These are phyloP conservation scores for Anagrus nilaparvatae DNA, from an alignment of 1,140 invertebrate genomes.

Conservation along the genomic window DNA sequence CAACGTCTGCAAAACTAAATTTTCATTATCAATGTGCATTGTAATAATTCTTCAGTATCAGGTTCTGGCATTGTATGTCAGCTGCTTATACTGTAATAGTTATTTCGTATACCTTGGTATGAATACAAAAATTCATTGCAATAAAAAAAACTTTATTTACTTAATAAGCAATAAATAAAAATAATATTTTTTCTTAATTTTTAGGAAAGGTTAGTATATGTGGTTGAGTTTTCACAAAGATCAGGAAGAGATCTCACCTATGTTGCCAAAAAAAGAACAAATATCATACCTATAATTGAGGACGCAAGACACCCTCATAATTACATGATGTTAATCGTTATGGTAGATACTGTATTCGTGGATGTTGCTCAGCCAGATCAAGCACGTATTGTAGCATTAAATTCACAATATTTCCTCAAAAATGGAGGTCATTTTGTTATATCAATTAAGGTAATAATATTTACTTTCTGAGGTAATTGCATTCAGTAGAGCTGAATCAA, in stretches of 20 bases:
- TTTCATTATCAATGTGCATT: no score
- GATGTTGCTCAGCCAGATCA: slow-evolving; percentile 99
- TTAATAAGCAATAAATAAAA: no score
- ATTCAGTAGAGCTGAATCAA: slow-evolving; percentile 8
- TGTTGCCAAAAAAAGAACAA: slow-evolving; percentile 96
- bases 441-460: slow-evolving; percentile 80
- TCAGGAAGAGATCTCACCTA: slow-evolving; percentile 94
- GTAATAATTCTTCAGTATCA: no score
- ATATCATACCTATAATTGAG: slow-evolving; percentile 99
- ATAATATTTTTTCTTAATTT: slow-evolving; percentile 21
- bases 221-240: slow-evolving; percentile 97
- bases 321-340: slow-evolving; percentile 94
- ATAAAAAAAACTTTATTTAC: no score
- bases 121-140: no score
- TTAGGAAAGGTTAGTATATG: slow-evolving; percentile 96
- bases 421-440: slow-evolving; percentile 97
- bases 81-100: no score
- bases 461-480: not conserved
- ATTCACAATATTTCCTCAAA: slow-evolving; percentile 95
- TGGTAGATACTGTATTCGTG: slow-evolving; percentile 84
- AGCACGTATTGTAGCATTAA: slow-evolving; percentile 93
- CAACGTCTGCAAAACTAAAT: slow-evolving; percentile 30
- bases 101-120: no score
- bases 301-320: slow-evolving; percentile 98
- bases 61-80: no score